Conservation (phyloP, 2,888 invertebrate genomes). For the Drosophila recens region DNA sequence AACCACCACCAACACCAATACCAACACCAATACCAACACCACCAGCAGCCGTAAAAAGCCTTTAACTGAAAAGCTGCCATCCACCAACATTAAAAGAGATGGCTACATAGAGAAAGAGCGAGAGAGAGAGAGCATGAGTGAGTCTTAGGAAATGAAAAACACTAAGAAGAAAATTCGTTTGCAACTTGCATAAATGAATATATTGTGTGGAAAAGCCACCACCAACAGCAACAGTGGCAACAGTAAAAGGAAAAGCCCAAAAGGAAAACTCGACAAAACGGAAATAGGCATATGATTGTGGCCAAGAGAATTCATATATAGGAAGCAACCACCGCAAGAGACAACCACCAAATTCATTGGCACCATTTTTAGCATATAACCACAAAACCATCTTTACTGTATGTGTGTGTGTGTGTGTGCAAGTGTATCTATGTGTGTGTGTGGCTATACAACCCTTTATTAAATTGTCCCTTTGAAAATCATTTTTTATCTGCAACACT, state of each 20-base stretch:
- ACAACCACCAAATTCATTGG: slow-evolving; percentile 48
- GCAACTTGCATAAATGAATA: slow-evolving; percentile 42
- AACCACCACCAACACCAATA: slow-evolving; percentile 10
- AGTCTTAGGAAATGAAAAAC: slow-evolving; percentile 1
- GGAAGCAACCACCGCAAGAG: slow-evolving; percentile 36
- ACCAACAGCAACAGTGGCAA: slow-evolving; percentile 12
- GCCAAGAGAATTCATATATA: not conserved
- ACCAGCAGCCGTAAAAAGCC: slow-evolving; percentile 10
- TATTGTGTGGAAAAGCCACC: slow-evolving; percentile 31
- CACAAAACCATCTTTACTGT: slow-evolving; percentile 20
- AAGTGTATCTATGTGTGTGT: not conserved
- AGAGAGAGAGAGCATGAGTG: not conserved
- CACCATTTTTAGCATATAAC: slow-evolving; percentile 38
- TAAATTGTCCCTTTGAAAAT: not conserved
- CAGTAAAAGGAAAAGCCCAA: not conserved
- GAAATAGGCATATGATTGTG: slow-evolving; percentile 3
- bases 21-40: slow-evolving; percentile 1
- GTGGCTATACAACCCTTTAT: slow-evolving; percentile 28
- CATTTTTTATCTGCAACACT: not conserved
- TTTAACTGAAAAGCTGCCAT: slow-evolving; percentile 9
- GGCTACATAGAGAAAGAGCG: not conserved
- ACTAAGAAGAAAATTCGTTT: slow-evolving; percentile 24
- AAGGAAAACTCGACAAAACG: not conserved
- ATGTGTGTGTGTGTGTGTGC: not conserved
- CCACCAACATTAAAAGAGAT: not conserved